Percentiles rank a stretch among this genome's conserved stretches.
phyloP scores from a whole-genome alignment of 1,140 invertebrate species.

The Bursaphelenchus mucronatus region DNA sequence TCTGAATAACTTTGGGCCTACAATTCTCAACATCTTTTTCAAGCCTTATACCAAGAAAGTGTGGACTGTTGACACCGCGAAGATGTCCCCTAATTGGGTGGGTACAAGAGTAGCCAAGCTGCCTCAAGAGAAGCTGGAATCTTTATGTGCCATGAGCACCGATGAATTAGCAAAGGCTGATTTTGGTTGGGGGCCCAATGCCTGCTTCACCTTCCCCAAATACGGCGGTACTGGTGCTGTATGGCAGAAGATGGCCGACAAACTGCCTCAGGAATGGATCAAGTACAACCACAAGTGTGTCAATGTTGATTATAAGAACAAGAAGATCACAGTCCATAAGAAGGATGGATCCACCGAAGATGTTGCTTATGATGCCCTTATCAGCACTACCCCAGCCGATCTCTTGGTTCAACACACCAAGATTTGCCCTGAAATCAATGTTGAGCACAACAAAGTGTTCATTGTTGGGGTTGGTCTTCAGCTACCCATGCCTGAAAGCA shows the following conservation, averaged over 20 bases:
- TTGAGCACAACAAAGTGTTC: conserved; percentile 56
- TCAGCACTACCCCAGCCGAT: conserved; percentile 59
- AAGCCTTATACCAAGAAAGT: conserved; percentile 60
- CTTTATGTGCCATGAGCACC: conserved; percentile 53
- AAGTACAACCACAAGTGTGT: conserved; percentile 47
- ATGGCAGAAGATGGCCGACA: conserved; percentile 55
- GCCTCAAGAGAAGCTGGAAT: conserved; percentile 57
- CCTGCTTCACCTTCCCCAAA: conserved; percentile 56
- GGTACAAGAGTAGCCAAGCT: conserved; percentile 58
- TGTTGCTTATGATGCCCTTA: conserved; percentile 46
- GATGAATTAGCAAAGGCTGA: conserved; percentile 56
- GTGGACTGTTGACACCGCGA: conserved; percentile 57
- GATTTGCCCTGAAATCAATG: conserved; percentile 46
- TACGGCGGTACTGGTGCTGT: conserved; percentile 60
- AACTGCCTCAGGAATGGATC: conserved; percentile 56
- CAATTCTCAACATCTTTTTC: conserved; percentile 58
- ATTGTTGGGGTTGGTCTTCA: conserved; percentile 58
- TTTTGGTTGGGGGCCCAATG: conserved; percentile 61
- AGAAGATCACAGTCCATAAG: conserved; percentile 39
- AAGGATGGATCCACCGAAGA: conserved; percentile 29
- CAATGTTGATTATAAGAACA: conserved; percentile 43
- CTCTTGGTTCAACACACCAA: conserved; percentile 50
- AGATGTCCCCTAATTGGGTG: conserved; percentile 51
- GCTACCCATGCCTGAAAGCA: conserved; percentile 53
- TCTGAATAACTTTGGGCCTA: conserved; percentile 56